A percentile compares a stretch with the other conserved stretches of the same genome.
Conservation (phyloP, 2,113 vertebrate species). For the Tetrax tetrax region DNA sequence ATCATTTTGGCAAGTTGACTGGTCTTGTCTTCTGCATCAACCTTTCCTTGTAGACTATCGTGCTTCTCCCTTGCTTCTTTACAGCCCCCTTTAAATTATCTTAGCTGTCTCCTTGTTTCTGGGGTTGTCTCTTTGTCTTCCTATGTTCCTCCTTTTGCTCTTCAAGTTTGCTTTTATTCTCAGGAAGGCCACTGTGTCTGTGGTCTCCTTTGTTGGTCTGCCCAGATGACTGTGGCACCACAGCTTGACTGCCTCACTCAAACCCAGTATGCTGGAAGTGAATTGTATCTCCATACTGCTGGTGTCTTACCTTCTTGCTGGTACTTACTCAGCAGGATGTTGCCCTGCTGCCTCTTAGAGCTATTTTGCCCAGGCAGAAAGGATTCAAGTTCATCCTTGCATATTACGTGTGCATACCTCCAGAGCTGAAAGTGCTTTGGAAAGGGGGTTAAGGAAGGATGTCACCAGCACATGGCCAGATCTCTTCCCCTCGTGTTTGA, state of each 20-base stretch:
- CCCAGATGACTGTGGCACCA: fast-evolving
- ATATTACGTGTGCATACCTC: neutral
- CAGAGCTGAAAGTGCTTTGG: neutral
- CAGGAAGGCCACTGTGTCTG: neutral
- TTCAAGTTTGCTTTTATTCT: neutral
- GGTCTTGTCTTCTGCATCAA: neutral
- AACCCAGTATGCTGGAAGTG: neutral
- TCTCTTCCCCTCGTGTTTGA: neutral
- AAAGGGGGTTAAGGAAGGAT: neutral
- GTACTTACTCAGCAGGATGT: neutral
- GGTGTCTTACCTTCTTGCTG: neutral
- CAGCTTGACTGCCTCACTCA: neutral
- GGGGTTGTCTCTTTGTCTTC: neutral
- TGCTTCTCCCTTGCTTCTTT: neutral
- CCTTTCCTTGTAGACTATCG: neutral
- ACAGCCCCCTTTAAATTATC: neutral
- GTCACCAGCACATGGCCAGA: neutral
- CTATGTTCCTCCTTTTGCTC: neutral
- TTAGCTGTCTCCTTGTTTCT: neutral
- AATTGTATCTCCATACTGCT: neutral
- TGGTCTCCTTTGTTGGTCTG: neutral
- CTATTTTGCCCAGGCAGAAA: neutral
- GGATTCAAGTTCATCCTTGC: neutral
- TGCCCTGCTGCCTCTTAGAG: neutral
- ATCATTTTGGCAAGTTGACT: neutral